A percentile compares a stretch with the other conserved stretches of the same genome.
Conservation (phyloP, 2,113 vertebrate genomes). For the Rhynchopsitta pachyrhyncha region DNA sequence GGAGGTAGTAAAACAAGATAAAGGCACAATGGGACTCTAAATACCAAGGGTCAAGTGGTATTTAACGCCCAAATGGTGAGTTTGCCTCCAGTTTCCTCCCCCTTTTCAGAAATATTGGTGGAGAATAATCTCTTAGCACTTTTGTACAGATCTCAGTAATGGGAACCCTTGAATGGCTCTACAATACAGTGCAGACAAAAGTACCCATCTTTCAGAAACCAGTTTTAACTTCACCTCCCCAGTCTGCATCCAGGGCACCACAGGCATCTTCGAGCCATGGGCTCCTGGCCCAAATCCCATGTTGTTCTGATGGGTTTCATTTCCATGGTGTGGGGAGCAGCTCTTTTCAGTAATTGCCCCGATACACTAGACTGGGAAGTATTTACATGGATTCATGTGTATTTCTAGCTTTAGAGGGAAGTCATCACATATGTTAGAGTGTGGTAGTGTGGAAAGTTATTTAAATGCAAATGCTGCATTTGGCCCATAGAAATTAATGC, state of each 20-base stretch:
- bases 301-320: accelerated
- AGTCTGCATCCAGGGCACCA: neutral
- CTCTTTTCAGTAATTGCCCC: accelerated
- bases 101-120: neutral
- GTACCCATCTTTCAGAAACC: neutral
- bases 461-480: neutral
- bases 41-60: neutral
- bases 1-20: neutral
- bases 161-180: neutral
- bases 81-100: neutral
- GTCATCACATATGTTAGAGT: accelerated
- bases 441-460: neutral
- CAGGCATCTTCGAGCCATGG: accelerated
- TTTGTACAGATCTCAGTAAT: neutral
- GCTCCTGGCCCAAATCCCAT: neutral
- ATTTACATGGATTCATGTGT: accelerated
- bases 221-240: neutral
- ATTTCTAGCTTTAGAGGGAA: neutral
- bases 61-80: neutral
- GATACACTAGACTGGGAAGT: accelerated
- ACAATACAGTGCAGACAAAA: neutral
- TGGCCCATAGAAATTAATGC: neutral
- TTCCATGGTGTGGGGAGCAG: accelerated
- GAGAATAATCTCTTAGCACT: neutral
- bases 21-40: neutral